These are phyloP conservation scores for Pycnonotus jocosus DNA, from an alignment of 2,113 vertebrate species.

Conservation along the genomic window DNA sequence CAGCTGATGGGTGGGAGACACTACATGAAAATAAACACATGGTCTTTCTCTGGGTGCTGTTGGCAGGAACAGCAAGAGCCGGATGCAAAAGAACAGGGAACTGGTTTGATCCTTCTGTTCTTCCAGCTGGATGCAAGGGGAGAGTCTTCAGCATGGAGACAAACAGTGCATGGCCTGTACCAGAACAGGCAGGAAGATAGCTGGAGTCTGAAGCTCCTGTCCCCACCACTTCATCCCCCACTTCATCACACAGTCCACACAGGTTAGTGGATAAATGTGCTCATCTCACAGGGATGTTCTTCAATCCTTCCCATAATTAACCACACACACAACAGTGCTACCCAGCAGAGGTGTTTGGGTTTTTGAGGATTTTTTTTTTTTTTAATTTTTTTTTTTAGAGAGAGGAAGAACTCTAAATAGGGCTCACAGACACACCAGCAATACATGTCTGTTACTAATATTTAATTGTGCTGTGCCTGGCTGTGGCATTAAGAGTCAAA, in stretches of 20 bases:
- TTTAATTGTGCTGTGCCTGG: background rate
- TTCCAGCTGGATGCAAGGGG: background rate
- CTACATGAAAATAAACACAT: background rate
- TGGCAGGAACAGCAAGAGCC: background rate
- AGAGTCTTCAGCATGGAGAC: background rate
- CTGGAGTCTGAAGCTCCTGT: background rate
- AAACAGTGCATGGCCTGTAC: background rate
- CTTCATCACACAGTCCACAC: background rate
- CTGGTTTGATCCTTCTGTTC: background rate
- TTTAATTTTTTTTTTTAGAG: too few species aligned
- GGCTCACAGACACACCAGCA: background rate
- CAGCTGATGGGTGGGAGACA: background rate
- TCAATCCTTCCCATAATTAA: background rate
- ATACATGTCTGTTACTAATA: background rate
- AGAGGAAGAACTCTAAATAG: background rate
- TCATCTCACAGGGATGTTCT: background rate
- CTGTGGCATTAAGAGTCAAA: background rate
- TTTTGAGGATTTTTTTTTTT: too few species aligned
- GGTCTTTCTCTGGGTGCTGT: background rate
- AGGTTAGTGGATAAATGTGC: background rate
- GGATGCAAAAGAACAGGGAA: background rate
- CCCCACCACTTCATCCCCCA: background rate
- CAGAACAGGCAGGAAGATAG: background rate
- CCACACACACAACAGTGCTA: background rate
- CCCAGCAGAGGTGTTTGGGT: background rate